Evolutionary conservation across 2,888 invertebrate genomes (phyloP), one percentile per base, ranked within the genome.

Genomic region (Drosophila robusta): DNA sequence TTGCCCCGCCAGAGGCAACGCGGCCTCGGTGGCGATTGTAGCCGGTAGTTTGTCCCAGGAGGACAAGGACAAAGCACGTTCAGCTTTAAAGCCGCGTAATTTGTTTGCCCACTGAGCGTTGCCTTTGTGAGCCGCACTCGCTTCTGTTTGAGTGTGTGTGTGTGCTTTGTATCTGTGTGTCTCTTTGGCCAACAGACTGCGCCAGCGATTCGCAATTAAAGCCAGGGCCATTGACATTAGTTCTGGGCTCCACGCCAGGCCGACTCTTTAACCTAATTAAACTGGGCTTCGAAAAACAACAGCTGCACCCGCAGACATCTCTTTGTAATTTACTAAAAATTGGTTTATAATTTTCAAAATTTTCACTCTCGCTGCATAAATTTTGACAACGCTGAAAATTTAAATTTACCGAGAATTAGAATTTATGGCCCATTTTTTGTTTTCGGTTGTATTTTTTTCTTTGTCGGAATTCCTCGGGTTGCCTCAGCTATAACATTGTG

Each of bases 211-310:
- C 85, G 66, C 76, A 78, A 73, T 73, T 76, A 70, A 73, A 80
- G 85, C 68, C 70, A 49, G 67, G 67, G 66, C 62, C 69, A 69
- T 80, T 80, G 80, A 80, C 81, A 78, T 72, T 57, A 72, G 75
- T 62, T 55, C 44, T 39, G 56, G 0, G 22, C 38, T n/a, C 34
- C 39, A 44, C 50, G 34, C 57, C 34, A 42, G 36, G 39, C 42
- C 26, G 57, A 24, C 72, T 80, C 76, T 79, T 80, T 86, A 86
- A 87, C 86, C 88, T 82, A 89, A 89, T 89, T 90, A 89, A 86
- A 78, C 68, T 65, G 52, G 61, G 42, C n/a, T 24, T 4, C 29
- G 24, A 5, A 41, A 52, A 55, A 16, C 29, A 57, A 52, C 74
- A 61, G 63, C 60, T 47, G 56, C 24, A 60, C 7, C 18, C 26